phyloP scores from a whole-genome alignment of 2,113 vertebrate species.

The Polypterus bichir region DNA sequence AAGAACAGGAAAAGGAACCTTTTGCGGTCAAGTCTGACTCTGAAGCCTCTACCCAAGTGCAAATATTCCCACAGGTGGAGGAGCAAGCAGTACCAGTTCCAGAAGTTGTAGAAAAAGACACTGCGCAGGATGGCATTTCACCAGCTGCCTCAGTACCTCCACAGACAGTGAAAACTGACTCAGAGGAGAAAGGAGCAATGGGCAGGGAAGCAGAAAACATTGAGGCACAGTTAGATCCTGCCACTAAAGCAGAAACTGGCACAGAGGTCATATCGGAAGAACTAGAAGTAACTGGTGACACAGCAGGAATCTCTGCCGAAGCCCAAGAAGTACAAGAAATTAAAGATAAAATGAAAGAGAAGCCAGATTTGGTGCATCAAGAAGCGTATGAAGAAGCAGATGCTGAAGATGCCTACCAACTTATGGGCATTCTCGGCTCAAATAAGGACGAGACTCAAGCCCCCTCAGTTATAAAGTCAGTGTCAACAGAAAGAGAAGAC shows the following conservation, averaged over 20 bases:
- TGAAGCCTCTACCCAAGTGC: slow-evolving; percentile 6
- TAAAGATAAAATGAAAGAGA: slow-evolving; percentile 79
- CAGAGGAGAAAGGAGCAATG: too few relatives aligned
- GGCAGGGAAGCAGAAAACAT: too few relatives aligned
- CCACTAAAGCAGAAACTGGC: not conserved
- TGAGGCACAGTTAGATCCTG: not conserved
- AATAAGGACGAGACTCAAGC: slow-evolving; percentile 47
- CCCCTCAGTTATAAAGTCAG: slow-evolving; percentile 46
- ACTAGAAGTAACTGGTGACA: slow-evolving; percentile 54
- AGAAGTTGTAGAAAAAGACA: slow-evolving; percentile 10
- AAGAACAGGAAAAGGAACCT: slow-evolving; percentile 9
- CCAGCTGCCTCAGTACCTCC: too few relatives aligned
- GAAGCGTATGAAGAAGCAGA: slow-evolving; percentile 82
- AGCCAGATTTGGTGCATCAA: slow-evolving; percentile 84
- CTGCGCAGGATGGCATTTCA: too few relatives aligned
- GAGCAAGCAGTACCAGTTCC: slow-evolving; percentile 29
- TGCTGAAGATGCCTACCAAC: slow-evolving; percentile 89
- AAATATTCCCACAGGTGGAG: slow-evolving; percentile 37
- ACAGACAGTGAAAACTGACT: too few relatives aligned
- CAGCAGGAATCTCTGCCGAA: slow-evolving; percentile 58
- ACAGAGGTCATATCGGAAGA: slow-evolving; percentile 45
- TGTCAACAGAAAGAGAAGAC: slow-evolving; percentile 55
- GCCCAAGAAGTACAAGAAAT: slow-evolving; percentile 65
- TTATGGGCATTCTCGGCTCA: slow-evolving; percentile 43
- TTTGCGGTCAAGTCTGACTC: slow-evolving; percentile 2